Percentiles rank a stretch among this genome's conserved stretches.
These are phyloP conservation scores for Gila robusta DNA, from an alignment of 2,797 vertebrate genomes.

Conservation along the genomic window DNA sequence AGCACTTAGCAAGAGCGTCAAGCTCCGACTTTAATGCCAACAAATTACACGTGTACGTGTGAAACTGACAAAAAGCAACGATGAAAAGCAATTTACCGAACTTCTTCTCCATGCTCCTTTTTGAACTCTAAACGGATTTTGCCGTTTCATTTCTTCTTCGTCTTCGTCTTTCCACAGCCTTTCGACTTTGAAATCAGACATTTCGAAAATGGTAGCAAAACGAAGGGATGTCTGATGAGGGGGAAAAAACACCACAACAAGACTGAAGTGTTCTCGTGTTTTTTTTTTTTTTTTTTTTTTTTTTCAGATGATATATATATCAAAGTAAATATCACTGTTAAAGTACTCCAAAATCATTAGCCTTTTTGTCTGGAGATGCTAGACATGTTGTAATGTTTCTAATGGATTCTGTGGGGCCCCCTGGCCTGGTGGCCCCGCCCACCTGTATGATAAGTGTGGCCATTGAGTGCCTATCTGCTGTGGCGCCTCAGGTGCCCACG, in stretches of 20 bases:
- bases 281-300: conserved; percentile 16
- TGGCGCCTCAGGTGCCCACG: conserved; percentile 65
- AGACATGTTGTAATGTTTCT: conserved; percentile 59
- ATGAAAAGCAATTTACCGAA: conserved; percentile 76
- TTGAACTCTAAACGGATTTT: conserved; percentile 73
- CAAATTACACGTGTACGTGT: conserved; percentile 71
- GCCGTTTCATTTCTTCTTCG: conserved; percentile 31
- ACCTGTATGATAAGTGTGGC: conserved; percentile 80
- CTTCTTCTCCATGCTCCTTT: conserved; percentile 74
- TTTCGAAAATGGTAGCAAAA: conserved; percentile 79
- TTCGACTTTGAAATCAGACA: conserved; percentile 73
- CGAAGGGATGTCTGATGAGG: conserved; percentile 70
- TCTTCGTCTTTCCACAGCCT: conserved; percentile 65
- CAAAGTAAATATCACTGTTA: conserved; percentile 83
- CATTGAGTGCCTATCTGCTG: conserved; percentile 85
- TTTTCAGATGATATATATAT: conserved; percentile 66
- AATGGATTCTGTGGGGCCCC: conserved; percentile 53
- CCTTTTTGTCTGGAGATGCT: conserved; percentile 76
- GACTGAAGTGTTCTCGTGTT: conserved; percentile 63
- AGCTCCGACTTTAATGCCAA: conserved; percentile 78
- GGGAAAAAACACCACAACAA: conserved; percentile 56
- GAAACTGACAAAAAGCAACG: conserved; percentile 69
- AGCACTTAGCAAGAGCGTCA: conserved; percentile 81
- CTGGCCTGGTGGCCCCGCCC: conserved; percentile 72
- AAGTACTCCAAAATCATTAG: conserved; percentile 77